These are phyloP conservation scores for Rhyacophila brunnea DNA, from an alignment of 1,140 invertebrate genomes.

Conservation along the genomic window DNA sequence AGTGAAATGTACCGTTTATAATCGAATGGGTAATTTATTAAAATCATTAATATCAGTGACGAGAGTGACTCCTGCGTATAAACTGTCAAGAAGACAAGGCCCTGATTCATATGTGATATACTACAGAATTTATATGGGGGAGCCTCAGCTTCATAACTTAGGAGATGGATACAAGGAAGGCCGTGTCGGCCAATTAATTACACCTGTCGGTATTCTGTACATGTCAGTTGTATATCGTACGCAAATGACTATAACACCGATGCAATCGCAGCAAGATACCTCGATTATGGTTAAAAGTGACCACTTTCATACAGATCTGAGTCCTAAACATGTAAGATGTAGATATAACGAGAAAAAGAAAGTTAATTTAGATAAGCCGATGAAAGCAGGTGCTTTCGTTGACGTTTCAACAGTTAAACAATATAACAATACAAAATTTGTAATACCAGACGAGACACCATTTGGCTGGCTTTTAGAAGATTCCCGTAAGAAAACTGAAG, in stretches of 20 bases:
- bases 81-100: conserved; percentile 80
- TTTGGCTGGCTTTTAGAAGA: conserved; percentile 61
- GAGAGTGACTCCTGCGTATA: conserved; percentile 88
- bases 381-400: conserved; percentile 71
- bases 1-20: conserved; percentile 82
- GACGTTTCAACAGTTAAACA: conserved; percentile 46
- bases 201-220: conserved; percentile 76
- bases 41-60: conserved; percentile 88
- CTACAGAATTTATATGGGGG: conserved; percentile 84
- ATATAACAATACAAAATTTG: conserved; percentile 59
- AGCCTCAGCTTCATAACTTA: conserved; percentile 74
- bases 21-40: conserved; percentile 84
- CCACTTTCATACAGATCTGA: conserved; percentile 73
- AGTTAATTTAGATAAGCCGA: conserved; percentile 62
- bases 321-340: conserved; percentile 63
- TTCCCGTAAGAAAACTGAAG: conserved; percentile 2
- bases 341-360: conserved; percentile 54
- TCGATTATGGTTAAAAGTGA: conserved; percentile 86
- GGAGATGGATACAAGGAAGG: conserved; percentile 69
- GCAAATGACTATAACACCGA: conserved; percentile 86
- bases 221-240: conserved; percentile 81
- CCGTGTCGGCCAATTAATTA: conserved; percentile 78
- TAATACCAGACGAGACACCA: conserved; percentile 64
- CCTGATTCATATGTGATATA: conserved; percentile 86
- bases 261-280: conserved; percentile 64